phyloP scores from a whole-genome alignment of 2,888 invertebrate genomes.

The Troides aeacus region DNA sequence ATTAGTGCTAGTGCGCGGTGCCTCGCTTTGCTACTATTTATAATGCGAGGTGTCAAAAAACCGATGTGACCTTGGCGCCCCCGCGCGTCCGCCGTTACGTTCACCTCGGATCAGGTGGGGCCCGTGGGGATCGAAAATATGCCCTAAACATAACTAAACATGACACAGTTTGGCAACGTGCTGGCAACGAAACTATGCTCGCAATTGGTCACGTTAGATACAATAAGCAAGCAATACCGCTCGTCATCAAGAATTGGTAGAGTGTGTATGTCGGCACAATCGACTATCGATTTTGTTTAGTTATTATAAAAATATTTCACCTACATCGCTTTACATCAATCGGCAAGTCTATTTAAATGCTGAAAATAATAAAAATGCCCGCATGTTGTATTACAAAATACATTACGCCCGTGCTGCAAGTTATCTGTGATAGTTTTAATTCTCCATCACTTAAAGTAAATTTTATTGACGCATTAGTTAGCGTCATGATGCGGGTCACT shows the following conservation, averaged over 20 bases:
- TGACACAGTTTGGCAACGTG: slow-evolving; percentile 31
- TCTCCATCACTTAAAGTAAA: slow-evolving; percentile 43
- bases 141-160: slow-evolving; percentile 37
- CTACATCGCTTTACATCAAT: neutral
- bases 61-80: slow-evolving; percentile 76
- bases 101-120: slow-evolving; percentile 77
- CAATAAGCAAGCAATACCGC: neutral
- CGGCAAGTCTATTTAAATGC: neutral
- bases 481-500: slow-evolving; percentile 45
- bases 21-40: slow-evolving; percentile 65
- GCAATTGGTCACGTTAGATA: slow-evolving; percentile 17
- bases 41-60: slow-evolving; percentile 76
- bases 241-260: neutral
- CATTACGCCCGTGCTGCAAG: slow-evolving; percentile 31
- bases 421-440: slow-evolving; percentile 48
- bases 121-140: slow-evolving; percentile 54
- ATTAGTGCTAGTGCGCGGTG: slow-evolving; percentile 48
- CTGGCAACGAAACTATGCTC: slow-evolving; percentile 12
- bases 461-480: slow-evolving; percentile 47
- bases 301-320: neutral
- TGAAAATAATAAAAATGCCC: slow-evolving; percentile 33
- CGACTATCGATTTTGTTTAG: neutral
- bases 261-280: neutral
- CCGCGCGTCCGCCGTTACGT: slow-evolving; percentile 72
- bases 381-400: slow-evolving; percentile 42